phyloP scores from a whole-genome alignment of 2,113 vertebrate genomes.

The Alethe diademata region DNA sequence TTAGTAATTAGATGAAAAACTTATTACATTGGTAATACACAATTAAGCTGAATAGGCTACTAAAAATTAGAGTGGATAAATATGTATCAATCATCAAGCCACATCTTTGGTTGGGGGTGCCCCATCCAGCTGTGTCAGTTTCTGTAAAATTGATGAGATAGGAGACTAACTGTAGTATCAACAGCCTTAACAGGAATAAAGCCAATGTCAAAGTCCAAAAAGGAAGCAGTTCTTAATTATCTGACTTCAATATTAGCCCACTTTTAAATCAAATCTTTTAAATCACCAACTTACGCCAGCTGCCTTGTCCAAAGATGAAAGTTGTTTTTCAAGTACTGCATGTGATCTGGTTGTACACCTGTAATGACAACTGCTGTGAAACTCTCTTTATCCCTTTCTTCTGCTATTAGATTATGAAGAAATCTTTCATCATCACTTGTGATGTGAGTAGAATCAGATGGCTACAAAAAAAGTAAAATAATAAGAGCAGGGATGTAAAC shows the following conservation, averaged over 20 bases:
- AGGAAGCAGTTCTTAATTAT: neutral
- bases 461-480: conserved; percentile 72
- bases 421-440: conserved; percentile 79
- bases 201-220: neutral
- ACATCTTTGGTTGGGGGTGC: neutral
- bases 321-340: conserved; percentile 81
- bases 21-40: neutral
- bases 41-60: neutral
- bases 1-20: neutral
- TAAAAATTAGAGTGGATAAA: neutral
- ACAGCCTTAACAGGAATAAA: neutral
- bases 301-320: conserved; percentile 83
- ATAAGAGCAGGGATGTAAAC: neutral
- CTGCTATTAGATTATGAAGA: conserved; percentile 80
- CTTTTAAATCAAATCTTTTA: neutral
- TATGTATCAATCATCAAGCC: neutral
- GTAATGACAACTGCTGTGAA: conserved; percentile 92
- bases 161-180: neutral
- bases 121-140: neutral
- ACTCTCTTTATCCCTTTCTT: conserved; percentile 82
- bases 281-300: conserved; percentile 82
- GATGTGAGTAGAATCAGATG: conserved; percentile 83
- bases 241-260: neutral
- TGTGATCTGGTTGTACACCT: conserved; percentile 78
- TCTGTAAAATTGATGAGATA: neutral